Evolutionary conservation across 1,140 invertebrate genomes (phyloP).

Genomic region (Conus betulinus): DNA sequence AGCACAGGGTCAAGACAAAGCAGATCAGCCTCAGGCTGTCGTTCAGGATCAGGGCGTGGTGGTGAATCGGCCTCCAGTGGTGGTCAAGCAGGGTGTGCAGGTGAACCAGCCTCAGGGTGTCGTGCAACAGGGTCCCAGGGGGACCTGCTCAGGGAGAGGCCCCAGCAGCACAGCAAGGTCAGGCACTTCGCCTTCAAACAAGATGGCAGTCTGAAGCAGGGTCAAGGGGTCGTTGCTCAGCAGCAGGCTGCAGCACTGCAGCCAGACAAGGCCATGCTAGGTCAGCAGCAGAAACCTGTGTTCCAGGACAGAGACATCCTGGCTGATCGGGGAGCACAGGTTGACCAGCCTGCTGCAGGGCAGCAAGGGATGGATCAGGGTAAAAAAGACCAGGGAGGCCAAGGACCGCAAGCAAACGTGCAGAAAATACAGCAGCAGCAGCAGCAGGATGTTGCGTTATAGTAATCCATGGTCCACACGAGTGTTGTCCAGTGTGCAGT

Average conservation of each 20-base stretch:
- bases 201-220: not conserved
- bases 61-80: not conserved
- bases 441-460: not conserved
- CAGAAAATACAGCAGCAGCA: not conserved
- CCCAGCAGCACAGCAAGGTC: not conserved
- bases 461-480: not conserved
- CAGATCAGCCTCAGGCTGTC: not conserved
- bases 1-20: not conserved
- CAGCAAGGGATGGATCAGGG: not conserved
- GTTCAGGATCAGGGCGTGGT: not conserved
- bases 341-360: not conserved
- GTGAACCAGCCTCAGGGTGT: not conserved
- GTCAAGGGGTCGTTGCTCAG: not conserved
- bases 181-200: not conserved
- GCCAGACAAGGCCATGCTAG: not conserved
- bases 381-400: not conserved
- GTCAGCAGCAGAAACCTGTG: not conserved
- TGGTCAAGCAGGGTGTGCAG: not conserved
- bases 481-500: not conserved
- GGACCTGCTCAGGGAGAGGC: not conserved
- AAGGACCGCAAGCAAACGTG: not conserved
- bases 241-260: not conserved
- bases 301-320: constrained; percentile 1
- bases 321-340: not conserved
- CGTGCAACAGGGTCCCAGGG: not conserved